Conservation (phyloP, 2,888 invertebrate genomes). For the Melinaea marsaeus region DNA sequence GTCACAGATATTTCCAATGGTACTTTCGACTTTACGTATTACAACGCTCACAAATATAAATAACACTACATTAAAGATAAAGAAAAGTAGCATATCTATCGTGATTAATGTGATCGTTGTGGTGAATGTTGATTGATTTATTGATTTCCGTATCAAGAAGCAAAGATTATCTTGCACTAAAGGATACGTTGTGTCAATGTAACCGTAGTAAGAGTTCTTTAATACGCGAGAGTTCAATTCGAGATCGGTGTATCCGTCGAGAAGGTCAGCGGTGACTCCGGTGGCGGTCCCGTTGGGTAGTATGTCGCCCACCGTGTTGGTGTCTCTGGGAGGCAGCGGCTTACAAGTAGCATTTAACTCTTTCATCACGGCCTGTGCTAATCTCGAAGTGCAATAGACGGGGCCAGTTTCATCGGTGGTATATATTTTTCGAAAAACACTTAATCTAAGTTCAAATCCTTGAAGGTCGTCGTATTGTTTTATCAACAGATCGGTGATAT, state of each 20-base stretch:
- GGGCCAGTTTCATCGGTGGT: conserved; percentile 51
- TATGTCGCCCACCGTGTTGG: conserved; percentile 63
- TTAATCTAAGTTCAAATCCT: conserved; percentile 53
- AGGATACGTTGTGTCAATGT: conserved; percentile 74
- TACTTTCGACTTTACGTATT: conserved; percentile 51
- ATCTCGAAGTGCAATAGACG: conserved; percentile 50
- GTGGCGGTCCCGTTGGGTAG: conserved; percentile 66
- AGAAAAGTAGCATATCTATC: conserved; percentile 47
- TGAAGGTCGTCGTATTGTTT: conserved; percentile 57
- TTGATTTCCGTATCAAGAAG: conserved; percentile 73
- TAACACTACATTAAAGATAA: conserved; percentile 47
- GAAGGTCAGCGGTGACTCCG: conserved; percentile 64
- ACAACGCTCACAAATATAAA: conserved; percentile 47
- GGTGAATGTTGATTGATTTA: conserved; percentile 68
- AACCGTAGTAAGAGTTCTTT: conserved; percentile 66
- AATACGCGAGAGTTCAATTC: conserved; percentile 76
- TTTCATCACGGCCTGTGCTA: conserved; percentile 53
- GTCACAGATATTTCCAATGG: conserved; percentile 44
- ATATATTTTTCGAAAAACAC: conserved; percentile 59
- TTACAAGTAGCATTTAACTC: conserved; percentile 62
- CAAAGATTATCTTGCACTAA: conserved; percentile 75
- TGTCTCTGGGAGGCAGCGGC: conserved; percentile 59
- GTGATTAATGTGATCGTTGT: conserved; percentile 60
- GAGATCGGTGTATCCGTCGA: conserved; percentile 73
- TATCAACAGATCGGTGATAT: conserved; percentile 47